phyloP scores from a whole-genome alignment of 2,797 vertebrate genomes.

The Clamator glandarius region DNA sequence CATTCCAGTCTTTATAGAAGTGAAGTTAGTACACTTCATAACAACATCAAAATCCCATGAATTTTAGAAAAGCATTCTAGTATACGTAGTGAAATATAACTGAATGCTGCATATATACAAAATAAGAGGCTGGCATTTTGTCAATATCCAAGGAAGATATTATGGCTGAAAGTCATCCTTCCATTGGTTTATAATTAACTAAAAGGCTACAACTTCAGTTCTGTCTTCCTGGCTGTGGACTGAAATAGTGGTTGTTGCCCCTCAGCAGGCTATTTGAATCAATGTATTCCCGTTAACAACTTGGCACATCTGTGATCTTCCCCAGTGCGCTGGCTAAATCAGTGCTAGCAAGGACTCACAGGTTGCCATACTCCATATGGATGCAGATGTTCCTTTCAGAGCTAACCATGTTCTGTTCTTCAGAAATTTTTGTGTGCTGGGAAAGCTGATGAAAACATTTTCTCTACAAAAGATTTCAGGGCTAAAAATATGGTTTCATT shows the following conservation, averaged over 20 bases:
- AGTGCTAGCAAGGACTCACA: neutral
- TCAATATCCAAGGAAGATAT: neutral
- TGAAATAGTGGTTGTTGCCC: neutral
- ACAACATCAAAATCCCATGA: neutral
- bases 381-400: constrained; percentile 36
- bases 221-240: neutral
- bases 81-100: neutral
- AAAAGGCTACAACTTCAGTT: neutral
- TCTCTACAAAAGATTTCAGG: constrained; percentile 2
- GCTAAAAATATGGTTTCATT: constrained; percentile 21
- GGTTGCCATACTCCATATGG: neutral
- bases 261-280: constrained; percentile 3
- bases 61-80: neutral
- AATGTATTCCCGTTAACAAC: neutral
- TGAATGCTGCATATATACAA: neutral
- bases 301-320: neutral
- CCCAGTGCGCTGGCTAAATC: neutral
- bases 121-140: neutral
- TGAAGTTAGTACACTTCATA: neutral
- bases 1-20: neutral
- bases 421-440: neutral
- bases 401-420: neutral
- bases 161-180: neutral
- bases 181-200: neutral
- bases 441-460: constrained; percentile 29